Conservation (phyloP, 2,113 vertebrate genomes). For the Lipophrys pholis region DNA sequence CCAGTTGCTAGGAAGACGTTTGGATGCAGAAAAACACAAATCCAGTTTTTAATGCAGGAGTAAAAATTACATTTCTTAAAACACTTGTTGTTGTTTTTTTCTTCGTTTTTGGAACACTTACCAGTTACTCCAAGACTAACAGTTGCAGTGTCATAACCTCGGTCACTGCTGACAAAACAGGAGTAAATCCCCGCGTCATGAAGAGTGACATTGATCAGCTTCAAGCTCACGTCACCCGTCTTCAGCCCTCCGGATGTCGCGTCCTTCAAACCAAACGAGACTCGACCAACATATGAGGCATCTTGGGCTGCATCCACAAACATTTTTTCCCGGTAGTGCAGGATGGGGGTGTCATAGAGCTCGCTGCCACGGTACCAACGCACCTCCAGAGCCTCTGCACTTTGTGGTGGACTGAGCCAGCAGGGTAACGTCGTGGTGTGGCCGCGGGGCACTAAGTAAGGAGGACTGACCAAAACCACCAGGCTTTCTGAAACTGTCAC, state of each 20-base stretch:
- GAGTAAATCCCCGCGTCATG: slow-evolving; percentile 55
- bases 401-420: slow-evolving; percentile 61
- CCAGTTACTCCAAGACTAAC: slow-evolving; percentile 59
- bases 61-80: background rate
- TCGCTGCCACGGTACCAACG: slow-evolving; percentile 43
- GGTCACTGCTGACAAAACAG: slow-evolving; percentile 70
- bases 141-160: background rate
- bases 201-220: slow-evolving; percentile 49
- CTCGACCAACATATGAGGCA: slow-evolving; percentile 38
- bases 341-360: slow-evolving; percentile 6
- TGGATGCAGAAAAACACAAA: background rate
- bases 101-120: slow-evolving; percentile 40
- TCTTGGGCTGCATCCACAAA: background rate
- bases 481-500: slow-evolving; percentile 38
- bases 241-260: slow-evolving; percentile 45
- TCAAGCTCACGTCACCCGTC: slow-evolving; percentile 70
- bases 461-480: background rate
- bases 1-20: slow-evolving; percentile 53
- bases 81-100: background rate
- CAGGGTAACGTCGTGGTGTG: slow-evolving; percentile 57
- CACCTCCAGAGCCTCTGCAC: slow-evolving; percentile 67
- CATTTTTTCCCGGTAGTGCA: slow-evolving; percentile 11
- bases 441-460: background rate
- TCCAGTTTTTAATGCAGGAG: background rate
- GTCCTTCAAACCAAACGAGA: slow-evolving; percentile 44